These are phyloP conservation scores for Trichogramma evanescens DNA, from an alignment of 2,888 invertebrate genomes.

Conservation along the genomic window DNA sequence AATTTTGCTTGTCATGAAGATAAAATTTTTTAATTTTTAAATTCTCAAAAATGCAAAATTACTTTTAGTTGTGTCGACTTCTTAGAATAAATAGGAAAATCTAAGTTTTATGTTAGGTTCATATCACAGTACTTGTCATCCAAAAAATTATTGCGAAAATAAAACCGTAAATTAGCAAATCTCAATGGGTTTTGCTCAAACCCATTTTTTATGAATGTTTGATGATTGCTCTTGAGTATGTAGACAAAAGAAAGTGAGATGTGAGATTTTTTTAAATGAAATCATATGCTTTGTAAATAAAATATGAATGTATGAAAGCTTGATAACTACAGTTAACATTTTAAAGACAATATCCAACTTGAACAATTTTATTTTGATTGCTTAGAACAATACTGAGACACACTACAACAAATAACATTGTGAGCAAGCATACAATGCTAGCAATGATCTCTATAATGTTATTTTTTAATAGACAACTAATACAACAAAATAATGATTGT, in stretches of 20 bases:
- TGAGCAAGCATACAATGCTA: too few species aligned
- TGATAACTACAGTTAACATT: constrained; percentile 5
- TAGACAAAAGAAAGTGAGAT: constrained; percentile 14
- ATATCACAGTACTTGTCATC: constrained; percentile 12
- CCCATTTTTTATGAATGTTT: constrained; percentile 11
- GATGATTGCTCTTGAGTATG: constrained; percentile 14
- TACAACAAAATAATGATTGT: too few species aligned
- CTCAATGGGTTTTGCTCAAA: constrained; percentile 4
- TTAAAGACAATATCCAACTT: too few species aligned
- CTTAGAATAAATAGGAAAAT: constrained; percentile 6
- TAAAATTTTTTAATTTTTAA: neutral
- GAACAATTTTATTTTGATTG: too few species aligned
- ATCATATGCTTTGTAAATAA: constrained; percentile 18
- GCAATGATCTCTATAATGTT: too few species aligned
- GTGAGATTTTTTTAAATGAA: constrained; percentile 10
- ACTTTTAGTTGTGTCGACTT: constrained; percentile 13
- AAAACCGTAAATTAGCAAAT: constrained; percentile 4
- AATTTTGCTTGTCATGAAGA: constrained; percentile 4
- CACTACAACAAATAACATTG: too few species aligned
- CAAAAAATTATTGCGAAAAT: constrained; percentile 9
- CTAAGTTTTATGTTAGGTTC: constrained; percentile 13
- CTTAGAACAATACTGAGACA: too few species aligned
- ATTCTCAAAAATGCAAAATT: constrained; percentile 12
- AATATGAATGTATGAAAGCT: constrained; percentile 13
- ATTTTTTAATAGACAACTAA: too few species aligned